These are phyloP conservation scores for Halictus quadricinctus DNA, from an alignment of 2,888 invertebrate species.

Conservation along the genomic window DNA sequence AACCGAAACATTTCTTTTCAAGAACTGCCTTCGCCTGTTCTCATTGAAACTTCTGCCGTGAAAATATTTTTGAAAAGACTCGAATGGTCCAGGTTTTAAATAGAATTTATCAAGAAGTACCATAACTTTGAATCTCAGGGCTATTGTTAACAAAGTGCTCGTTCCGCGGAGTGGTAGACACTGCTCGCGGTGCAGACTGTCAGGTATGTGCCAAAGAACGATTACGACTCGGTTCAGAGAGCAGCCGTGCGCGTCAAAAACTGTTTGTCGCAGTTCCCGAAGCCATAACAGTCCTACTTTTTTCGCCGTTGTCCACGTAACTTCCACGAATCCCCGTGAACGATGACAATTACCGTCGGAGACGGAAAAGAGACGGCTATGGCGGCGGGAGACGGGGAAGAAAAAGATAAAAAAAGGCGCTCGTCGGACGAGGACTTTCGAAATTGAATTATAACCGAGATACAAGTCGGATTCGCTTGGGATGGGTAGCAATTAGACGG, in stretches of 20 bases:
- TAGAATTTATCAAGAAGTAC: too few relatives aligned
- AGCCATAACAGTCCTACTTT: constrained; percentile 38
- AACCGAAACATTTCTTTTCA: too few relatives aligned
- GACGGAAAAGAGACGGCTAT: not conserved
- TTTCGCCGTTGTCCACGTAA: constrained; percentile 38
- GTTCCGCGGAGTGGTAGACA: not conserved
- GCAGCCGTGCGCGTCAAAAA: constrained; percentile 70
- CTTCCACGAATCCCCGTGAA: constrained; percentile 55
- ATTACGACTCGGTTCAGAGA: constrained; percentile 49
- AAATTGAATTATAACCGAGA: constrained; percentile 42
- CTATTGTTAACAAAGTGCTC: not conserved
- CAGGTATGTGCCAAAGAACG: constrained; percentile 63
- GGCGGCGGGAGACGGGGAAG: not conserved
- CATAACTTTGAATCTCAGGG: not conserved
- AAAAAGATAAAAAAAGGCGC: not conserved
- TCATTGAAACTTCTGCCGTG: not conserved
- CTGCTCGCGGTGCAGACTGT: not conserved
- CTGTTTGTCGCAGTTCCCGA: constrained; percentile 62
- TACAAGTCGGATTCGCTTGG: not conserved
- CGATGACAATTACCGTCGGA: constrained; percentile 19
- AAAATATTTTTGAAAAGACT: not conserved
- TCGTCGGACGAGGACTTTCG: constrained; percentile 33
- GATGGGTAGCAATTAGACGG: not conserved
- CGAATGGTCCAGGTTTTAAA: not conserved
- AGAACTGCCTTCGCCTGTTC: too few relatives aligned